phyloP scores from a whole-genome alignment of 2,888 invertebrate genomes.

The Aricia artaxerxes region DNA sequence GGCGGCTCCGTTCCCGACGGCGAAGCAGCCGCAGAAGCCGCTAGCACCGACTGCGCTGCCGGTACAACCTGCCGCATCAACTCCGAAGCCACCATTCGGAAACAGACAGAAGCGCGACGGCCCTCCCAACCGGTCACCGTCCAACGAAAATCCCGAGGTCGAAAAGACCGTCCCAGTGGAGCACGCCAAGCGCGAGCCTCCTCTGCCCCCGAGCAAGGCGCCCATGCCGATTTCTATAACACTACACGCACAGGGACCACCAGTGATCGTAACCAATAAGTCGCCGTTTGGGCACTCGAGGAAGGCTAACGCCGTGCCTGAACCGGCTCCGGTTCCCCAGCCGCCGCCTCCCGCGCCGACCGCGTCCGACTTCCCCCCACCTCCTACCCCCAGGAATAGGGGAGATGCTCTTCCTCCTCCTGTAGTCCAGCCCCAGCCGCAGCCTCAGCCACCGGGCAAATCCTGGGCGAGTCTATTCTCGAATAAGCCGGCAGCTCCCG shows the following conservation, averaged over 20 bases:
- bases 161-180: conserved; percentile 52
- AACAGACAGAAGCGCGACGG: conserved; percentile 73
- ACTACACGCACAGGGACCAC: conserved; percentile 65
- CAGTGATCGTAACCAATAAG: conserved; percentile 74
- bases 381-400: conserved; percentile 70
- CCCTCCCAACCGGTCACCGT: conserved; percentile 63
- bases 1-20: conserved; percentile 71
- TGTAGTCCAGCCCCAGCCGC: conserved; percentile 60
- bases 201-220: conserved; percentile 69
- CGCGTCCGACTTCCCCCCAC: conserved; percentile 76
- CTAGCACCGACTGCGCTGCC: conserved; percentile 70
- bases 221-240: conserved; percentile 77
- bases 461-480: conserved; percentile 86
- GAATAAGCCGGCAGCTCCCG: conserved; percentile 53
- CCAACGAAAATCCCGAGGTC: conserved; percentile 57
- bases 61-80: conserved; percentile 67
- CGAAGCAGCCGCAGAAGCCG: conserved; percentile 68
- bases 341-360: conserved; percentile 72
- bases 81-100: conserved; percentile 72
- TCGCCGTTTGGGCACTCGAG: conserved; percentile 72
- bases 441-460: conserved; percentile 67
- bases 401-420: conserved; percentile 61
- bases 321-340: conserved; percentile 62
- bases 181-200: conserved; percentile 64
- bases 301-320: conserved; percentile 56